Base-by-base conservation (phyloP, 2,888 invertebrate genomes). In the Stegana nigrithorax region DNA sequence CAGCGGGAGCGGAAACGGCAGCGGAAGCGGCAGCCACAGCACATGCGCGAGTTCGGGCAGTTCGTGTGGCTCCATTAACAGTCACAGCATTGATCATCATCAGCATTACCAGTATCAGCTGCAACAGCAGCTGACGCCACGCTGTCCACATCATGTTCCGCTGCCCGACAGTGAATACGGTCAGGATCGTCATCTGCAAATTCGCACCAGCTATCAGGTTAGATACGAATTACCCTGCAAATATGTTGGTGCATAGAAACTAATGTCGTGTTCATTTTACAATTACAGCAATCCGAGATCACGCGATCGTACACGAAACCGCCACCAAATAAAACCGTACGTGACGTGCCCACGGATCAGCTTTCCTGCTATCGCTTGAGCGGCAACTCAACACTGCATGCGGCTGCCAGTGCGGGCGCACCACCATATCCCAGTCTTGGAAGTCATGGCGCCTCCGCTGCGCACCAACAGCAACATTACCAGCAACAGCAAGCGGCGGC, bases 81-180 rank as follows among this genome's bases (percentile, higher is more conserved):
- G 81, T 66, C 83, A 80, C 70, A 84, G 80, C 66, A 75, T 81
- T 39, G 83, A 84, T 62, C 84, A 84, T 63, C 83, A 84, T 63
- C 84, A 82, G 70, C 83, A 83, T 73, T 83, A 83, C 71, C 83
- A 83, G 68, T 80, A 81, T 59, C 76, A 80, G 67, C 72, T 80
- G 65, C 83, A 82, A 66, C 81, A 77, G 58, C 83, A 81, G 67
- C 81, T 75, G 63, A 82, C 83, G 67, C 80, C 83, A 53, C 82
- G 84, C 58, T 87, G 89, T 81, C 90, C 90, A 77, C 90, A 89
- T 80, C 89, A 89, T 85, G 89, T 90, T 84, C 88, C 88, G 85
- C 86, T 90, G 86, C 89, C 90, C 69, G 90, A 90, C 86, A 89
- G 90, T 81, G 90, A 90, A 85, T 89, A 88, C 86, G 89, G 89